Percentiles rank a stretch among this genome's conserved stretches.
Conservation (phyloP, 2,888 invertebrate species). For the Chymomyza procnemis region DNA sequence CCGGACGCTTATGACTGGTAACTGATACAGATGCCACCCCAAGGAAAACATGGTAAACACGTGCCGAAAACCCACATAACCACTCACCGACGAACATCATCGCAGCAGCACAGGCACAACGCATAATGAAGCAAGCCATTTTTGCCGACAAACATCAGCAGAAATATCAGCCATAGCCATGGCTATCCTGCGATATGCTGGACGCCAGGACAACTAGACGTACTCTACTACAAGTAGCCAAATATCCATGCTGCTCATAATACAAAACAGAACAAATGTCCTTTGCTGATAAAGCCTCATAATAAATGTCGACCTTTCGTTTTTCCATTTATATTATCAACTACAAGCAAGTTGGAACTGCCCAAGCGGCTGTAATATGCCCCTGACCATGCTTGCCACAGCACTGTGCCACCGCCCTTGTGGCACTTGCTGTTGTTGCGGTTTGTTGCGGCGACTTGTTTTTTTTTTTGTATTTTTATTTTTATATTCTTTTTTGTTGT, state of each 20-base stretch:
- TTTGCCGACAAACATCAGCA: constrained; percentile 28
- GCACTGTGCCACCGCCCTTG: constrained; percentile 18
- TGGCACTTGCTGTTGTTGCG: constrained; percentile 29
- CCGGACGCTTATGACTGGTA: constrained; percentile 59
- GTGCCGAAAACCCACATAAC: background rate
- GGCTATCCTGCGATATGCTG: constrained; percentile 27
- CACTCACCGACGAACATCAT: constrained; percentile 29
- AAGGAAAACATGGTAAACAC: constrained; percentile 52
- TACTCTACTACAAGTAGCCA: constrained; percentile 50
- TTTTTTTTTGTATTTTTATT: too few species aligned
- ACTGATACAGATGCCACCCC: constrained; percentile 71
- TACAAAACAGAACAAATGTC: constrained; percentile 75
- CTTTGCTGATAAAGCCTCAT: constrained; percentile 78
- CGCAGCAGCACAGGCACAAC: background rate
- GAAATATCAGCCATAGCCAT: constrained; percentile 2
- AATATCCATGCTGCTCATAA: constrained; percentile 68
- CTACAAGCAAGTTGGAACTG: constrained; percentile 36
- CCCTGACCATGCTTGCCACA: constrained; percentile 5
- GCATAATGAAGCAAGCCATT: constrained; percentile 56
- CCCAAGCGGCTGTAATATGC: constrained; percentile 20
- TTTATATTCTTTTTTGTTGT: background rate
- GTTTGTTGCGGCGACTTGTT: constrained; percentile 14
- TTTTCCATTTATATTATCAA: constrained; percentile 78
- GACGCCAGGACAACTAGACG: background rate
- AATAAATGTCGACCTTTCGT: constrained; percentile 79